Evolutionary conservation across 2,113 vertebrate genomes (phyloP).

Genomic region (Microcebus jonahi): DNA sequence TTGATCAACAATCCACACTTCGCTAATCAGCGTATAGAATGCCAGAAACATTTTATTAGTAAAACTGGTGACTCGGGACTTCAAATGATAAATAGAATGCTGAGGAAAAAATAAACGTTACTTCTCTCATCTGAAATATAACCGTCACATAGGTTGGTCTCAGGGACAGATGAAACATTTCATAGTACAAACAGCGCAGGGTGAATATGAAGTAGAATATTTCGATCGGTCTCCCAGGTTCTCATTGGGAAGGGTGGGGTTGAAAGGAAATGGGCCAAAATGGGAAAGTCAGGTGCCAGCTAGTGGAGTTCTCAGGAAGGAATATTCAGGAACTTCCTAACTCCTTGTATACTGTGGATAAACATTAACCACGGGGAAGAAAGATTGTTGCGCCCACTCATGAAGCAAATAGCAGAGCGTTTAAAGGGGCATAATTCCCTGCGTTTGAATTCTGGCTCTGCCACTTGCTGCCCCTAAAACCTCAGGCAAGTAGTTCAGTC

Average conservation of each 20-base stretch:
- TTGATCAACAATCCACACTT: slow-evolving; percentile 2
- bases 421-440: not conserved
- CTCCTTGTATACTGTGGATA: not conserved
- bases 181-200: not conserved
- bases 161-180: not conserved
- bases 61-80: not conserved
- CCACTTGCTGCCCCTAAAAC: not conserved
- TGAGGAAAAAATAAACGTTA: not conserved
- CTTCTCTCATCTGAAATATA: slow-evolving; percentile 23
- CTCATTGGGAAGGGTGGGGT: not conserved
- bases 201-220: slow-evolving; percentile 14
- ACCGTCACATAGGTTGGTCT: slow-evolving; percentile 6
- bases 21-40: not conserved
- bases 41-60: not conserved
- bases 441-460: slow-evolving; percentile 17
- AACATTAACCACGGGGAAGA: slow-evolving; percentile 20
- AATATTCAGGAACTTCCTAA: not conserved
- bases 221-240: not conserved
- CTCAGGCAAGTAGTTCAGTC: not conserved
- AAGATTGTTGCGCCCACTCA: not conserved
- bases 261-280: slow-evolving; percentile 39
- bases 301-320: not conserved
- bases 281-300: not conserved
- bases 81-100: not conserved
- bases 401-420: not conserved